These are phyloP conservation scores for Merops nubicus DNA, from an alignment of 2,113 vertebrate species.

Conservation along the genomic window DNA sequence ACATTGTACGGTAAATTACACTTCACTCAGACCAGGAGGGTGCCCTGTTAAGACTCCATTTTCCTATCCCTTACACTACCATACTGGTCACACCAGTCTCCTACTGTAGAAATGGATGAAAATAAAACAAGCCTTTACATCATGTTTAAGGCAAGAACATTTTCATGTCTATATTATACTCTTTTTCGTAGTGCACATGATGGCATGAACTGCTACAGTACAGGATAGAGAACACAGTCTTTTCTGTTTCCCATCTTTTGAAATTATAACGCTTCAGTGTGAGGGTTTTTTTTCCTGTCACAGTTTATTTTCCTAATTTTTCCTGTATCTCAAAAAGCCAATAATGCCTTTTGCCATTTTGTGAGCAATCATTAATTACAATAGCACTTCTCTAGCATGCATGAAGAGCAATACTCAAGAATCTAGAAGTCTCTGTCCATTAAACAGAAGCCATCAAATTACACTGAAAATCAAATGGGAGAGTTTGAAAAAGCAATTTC, in stretches of 20 bases:
- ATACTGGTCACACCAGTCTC: not conserved
- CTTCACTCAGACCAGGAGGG: not conserved
- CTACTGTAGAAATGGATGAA: not conserved
- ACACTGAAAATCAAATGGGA: not conserved
- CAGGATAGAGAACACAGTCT: not conserved
- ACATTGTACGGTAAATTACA: not conserved
- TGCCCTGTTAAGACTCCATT: not conserved
- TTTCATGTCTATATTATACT: not conserved
- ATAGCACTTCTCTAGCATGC: not conserved
- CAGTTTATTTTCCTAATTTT: not conserved
- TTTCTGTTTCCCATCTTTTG: not conserved
- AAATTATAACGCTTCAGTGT: not conserved
- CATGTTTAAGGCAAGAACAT: not conserved
- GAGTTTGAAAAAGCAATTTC: not conserved
- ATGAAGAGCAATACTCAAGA: not conserved
- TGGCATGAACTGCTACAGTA: not conserved
- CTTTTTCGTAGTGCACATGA: not conserved
- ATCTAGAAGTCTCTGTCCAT: not conserved
- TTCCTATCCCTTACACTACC: not conserved
- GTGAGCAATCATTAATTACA: not conserved
- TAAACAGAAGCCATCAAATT: not conserved
- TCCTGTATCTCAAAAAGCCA: not conserved
- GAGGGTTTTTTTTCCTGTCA: not conserved
- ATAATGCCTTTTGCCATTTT: not conserved
- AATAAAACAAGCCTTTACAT: not conserved